Evolutionary conservation across 2,797 vertebrate species (phyloP).

Genomic region (Poeciliopsis paucimaculata): DNA sequence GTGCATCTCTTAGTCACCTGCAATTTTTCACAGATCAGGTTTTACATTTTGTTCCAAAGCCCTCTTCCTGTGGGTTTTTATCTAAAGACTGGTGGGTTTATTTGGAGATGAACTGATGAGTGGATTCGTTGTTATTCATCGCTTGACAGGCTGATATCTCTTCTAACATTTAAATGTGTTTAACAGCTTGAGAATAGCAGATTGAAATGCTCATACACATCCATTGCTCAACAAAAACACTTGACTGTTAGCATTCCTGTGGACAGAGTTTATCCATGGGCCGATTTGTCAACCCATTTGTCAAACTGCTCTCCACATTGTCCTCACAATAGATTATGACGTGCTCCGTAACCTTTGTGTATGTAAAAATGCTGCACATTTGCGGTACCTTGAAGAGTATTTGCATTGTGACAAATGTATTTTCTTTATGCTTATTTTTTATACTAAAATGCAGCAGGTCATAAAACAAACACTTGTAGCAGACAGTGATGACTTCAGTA

Average conservation of each 20-base stretch:
- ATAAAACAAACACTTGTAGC: background rate
- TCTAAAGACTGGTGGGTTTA: constrained; percentile 37
- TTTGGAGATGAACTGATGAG: constrained; percentile 38
- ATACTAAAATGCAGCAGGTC: background rate
- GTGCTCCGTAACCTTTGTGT: constrained; percentile 52
- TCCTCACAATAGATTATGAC: constrained; percentile 44
- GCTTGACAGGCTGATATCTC: constrained; percentile 32
- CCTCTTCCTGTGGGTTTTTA: constrained; percentile 47
- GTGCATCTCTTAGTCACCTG: constrained; percentile 40
- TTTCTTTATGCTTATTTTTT: constrained; percentile 24
- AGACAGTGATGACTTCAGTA: background rate
- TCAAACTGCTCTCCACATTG: constrained; percentile 57
- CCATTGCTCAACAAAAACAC: constrained; percentile 46
- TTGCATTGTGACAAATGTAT: constrained; percentile 43
- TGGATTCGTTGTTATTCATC: constrained; percentile 44
- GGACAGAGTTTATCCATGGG: constrained; percentile 64
- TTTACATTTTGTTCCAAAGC: constrained; percentile 39
- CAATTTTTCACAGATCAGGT: constrained; percentile 44
- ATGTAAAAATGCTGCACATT: constrained; percentile 55
- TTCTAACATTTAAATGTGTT: constrained; percentile 51
- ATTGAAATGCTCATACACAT: constrained; percentile 43
- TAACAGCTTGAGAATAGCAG: constrained; percentile 16
- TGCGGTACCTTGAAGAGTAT: constrained; percentile 48
- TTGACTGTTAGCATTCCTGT: constrained; percentile 75
- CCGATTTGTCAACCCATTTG: constrained; percentile 52